A percentile compares a stretch with the other conserved stretches of the same genome.
Conservation (phyloP, 2,888 invertebrate species). For the Auanema freiburgensis region DNA sequence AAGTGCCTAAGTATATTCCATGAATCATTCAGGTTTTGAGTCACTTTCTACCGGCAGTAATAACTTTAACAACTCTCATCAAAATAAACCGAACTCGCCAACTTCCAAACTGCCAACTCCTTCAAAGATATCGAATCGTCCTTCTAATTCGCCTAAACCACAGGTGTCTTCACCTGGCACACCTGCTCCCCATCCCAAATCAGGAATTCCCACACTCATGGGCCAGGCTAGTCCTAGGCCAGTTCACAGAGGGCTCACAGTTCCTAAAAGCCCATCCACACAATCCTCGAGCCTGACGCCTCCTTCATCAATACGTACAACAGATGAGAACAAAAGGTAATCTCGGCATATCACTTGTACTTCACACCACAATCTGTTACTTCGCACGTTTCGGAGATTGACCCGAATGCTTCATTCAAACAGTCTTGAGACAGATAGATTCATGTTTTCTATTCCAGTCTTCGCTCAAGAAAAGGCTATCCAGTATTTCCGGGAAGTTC, state of each 20-base stretch:
- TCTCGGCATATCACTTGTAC: background rate
- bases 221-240: slow-evolving; percentile 17
- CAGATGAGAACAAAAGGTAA: slow-evolving; percentile 14
- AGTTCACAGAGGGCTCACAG: background rate
- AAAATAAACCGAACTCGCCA: slow-evolving; percentile 2
- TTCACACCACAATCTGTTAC: no score
- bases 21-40: slow-evolving; percentile 24
- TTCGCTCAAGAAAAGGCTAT: slow-evolving; percentile 45
- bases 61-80: no score
- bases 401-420: no score
- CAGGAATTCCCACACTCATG: slow-evolving; percentile 18
- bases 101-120: slow-evolving; percentile 32
- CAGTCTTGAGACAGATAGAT: no score
- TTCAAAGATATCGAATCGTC: slow-evolving; percentile 16
- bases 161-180: background rate
- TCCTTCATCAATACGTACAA: slow-evolving; percentile 10
- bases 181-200: slow-evolving; percentile 12
- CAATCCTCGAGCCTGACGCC: slow-evolving; percentile 13
- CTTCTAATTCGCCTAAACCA: background rate
- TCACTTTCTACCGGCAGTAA: background rate
- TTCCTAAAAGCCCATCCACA: background rate
- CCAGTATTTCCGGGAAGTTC: slow-evolving; percentile 54
- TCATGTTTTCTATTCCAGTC: slow-evolving; percentile 18
- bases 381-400: no score
- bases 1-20: background rate